A percentile compares a stretch with the other conserved stretches of the same genome.
Conservation (phyloP, 2,797 vertebrate genomes). For the Sebastes goodei region DNA sequence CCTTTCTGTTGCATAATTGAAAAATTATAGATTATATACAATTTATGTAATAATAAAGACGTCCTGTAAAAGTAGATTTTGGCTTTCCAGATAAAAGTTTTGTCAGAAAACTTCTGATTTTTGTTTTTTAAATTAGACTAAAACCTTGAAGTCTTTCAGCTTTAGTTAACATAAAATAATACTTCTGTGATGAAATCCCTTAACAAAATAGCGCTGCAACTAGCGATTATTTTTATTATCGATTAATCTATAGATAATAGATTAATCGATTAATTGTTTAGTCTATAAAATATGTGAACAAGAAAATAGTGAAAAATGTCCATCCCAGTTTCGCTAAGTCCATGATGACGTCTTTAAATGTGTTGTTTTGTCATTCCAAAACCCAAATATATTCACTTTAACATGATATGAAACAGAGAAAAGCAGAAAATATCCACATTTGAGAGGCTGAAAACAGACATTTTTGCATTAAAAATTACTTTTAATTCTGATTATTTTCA, state of each 20-base stretch:
- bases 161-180: not conserved
- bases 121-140: not conserved
- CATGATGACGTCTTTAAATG: too few relatives aligned
- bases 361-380: too few relatives aligned
- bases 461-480: too few relatives aligned
- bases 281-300: fast-evolving
- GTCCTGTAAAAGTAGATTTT: not conserved
- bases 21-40: not conserved
- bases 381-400: too few relatives aligned
- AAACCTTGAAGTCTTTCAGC: not conserved
- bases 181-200: not conserved
- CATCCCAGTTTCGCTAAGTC: too few relatives aligned
- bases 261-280: too few relatives aligned
- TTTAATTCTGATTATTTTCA: too few relatives aligned
- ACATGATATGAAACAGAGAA: too few relatives aligned
- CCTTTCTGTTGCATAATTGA: not conserved
- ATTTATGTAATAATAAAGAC: not conserved
- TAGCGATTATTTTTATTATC: fast-evolving
- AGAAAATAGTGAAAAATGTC: too few relatives aligned
- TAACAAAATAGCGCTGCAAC: not conserved
- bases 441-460: too few relatives aligned
- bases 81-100: fast-evolving
- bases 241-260: not conserved
- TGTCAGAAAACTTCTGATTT: not conserved
- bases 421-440: too few relatives aligned